A percentile compares a stretch with the other conserved stretches of the same genome.
These are phyloP conservation scores for Adelosebastes latens DNA, from an alignment of 2,797 vertebrate species.

Conservation along the genomic window DNA sequence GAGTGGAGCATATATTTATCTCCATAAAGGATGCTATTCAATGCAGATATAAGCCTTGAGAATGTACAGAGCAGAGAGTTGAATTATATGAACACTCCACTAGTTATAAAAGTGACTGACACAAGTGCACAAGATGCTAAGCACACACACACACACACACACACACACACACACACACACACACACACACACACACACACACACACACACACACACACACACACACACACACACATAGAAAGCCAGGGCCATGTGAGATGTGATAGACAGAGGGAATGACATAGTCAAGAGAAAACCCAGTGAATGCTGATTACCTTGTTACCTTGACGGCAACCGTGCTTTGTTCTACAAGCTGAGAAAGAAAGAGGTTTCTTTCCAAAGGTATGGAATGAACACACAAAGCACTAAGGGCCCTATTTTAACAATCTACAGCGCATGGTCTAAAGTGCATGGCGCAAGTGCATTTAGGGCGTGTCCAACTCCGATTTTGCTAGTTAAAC, in stretches of 20 bases:
- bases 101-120: conserved; percentile 2
- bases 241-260: background rate
- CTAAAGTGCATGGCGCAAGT: no score
- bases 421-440: no score
- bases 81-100: conserved; percentile 15
- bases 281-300: background rate
- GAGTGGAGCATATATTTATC: conserved; percentile 19
- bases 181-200: background rate
- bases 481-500: no score
- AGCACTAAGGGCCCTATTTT: background rate
- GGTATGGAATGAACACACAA: background rate
- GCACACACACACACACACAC: background rate
- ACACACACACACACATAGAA: background rate
- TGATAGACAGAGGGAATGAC: background rate
- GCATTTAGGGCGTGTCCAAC: no score
- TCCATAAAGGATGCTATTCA: conserved; percentile 34
- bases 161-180: background rate
- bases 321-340: background rate
- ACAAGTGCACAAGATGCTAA: background rate
- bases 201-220: background rate
- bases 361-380: background rate
- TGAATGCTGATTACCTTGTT: conserved; percentile 29
- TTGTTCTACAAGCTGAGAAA: background rate
- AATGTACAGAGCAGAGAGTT: conserved; percentile 12
- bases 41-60: conserved; percentile 28